Evolutionary conservation across 2,888 invertebrate genomes (phyloP), one percentile per base, ranked within the genome.

Genomic region (Scotopteryx bipunctaria): DNA sequence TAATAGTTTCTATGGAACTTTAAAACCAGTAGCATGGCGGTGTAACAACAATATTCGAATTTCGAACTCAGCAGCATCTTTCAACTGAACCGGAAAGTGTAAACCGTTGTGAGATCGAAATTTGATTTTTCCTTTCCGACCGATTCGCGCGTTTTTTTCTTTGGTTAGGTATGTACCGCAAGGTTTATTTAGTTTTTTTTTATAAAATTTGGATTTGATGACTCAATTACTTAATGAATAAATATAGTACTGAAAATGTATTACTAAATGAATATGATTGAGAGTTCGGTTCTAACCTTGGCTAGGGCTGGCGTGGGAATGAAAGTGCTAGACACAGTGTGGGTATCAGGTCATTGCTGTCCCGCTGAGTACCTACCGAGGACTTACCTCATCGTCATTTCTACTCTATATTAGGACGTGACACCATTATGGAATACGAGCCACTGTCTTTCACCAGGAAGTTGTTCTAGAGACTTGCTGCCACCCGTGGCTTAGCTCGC

Each of bases 301-400:
- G 6, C 43, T 40, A 63, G 63, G 64, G 64, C 63, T 59, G 59
- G 54, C 58, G 59, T 56, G 60, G 59, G 61, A 66, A 63, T 65
- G 66, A 69, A 71, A 69, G 71, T 69, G 59, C 63, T 60, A 63
- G 63, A 61, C 61, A 57, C 46, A 45, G 66, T 63, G 71, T 67
- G 63, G 67, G 67, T 55, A 63, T 61, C 47, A 36, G 60, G 52
- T 56, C 59, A 54, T 56, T 55, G 58, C 55, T 59, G 53, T 53
- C 57, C 61, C 53, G 47, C 38, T 15, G 23, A 53, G 32, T 49
- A 41, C 44, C 40, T 49, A 23, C 35, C 13, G 41, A 54, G 47
- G 49, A 59, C 50, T 59, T 57, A 59, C 55, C 57, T 57, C 59
- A 59, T 53, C 53, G 57, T 55, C 59, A 54, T 61, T 55, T 44